Conservation (phyloP, 2,888 invertebrate genomes). For the Odontocolon sp. region DNA sequence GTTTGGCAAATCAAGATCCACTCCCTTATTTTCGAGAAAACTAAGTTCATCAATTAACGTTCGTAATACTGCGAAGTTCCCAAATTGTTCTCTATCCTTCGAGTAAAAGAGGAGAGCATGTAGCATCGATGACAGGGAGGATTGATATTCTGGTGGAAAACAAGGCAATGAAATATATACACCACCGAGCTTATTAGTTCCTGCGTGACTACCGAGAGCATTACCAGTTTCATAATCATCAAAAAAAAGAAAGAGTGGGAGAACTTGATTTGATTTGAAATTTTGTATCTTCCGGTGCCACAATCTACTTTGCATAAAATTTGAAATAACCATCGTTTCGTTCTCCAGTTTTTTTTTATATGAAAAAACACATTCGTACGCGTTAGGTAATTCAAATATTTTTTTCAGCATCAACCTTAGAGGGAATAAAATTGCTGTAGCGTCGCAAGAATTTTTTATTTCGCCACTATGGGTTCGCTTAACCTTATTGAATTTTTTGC, state of each 20-base stretch:
- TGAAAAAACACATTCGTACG: neutral
- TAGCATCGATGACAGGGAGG: constrained; percentile 43
- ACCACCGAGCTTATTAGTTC: constrained; percentile 48
- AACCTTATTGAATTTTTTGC: too few species aligned
- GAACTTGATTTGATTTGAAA: neutral
- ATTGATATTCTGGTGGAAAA: constrained; percentile 50
- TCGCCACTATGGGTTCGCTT: too few species aligned
- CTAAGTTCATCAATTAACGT: constrained; percentile 51
- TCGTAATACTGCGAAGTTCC: constrained; percentile 37
- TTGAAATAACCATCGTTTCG: neutral
- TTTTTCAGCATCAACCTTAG: too few species aligned
- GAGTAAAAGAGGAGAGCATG: constrained; percentile 47
- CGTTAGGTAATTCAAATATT: too few species aligned
- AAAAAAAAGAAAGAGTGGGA: constrained; percentile 49
- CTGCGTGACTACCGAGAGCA: constrained; percentile 52
- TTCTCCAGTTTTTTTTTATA: neutral
- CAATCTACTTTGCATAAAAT: constrained; percentile 1
- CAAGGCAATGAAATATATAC: constrained; percentile 43
- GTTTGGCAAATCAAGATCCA: constrained; percentile 31
- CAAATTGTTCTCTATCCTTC: constrained; percentile 42
- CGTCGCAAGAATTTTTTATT: too few species aligned
- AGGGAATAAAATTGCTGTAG: too few species aligned
- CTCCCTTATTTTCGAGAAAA: constrained; percentile 40
- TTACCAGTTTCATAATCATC: constrained; percentile 58
- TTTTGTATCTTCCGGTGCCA: neutral